phyloP scores from a whole-genome alignment of 1,140 invertebrate species.

The Palaemon carinicauda region DNA sequence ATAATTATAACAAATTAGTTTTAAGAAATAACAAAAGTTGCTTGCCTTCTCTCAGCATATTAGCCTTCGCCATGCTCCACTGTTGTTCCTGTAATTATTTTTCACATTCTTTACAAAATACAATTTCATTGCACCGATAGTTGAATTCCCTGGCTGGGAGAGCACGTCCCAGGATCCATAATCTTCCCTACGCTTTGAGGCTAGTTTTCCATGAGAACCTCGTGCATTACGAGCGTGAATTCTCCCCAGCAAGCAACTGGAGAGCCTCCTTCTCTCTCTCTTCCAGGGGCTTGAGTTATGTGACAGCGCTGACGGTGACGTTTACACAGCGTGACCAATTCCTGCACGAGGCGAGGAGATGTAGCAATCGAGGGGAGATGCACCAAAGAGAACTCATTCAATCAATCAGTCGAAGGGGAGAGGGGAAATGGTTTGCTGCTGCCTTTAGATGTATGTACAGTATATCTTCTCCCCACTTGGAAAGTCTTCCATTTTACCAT shows the following conservation, averaged over 20 bases:
- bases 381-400: neutral
- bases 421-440: neutral
- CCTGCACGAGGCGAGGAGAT: neutral
- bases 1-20: no score
- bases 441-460: no score
- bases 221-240: neutral
- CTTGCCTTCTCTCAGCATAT: no score
- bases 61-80: neutral
- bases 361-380: no score
- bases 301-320: neutral
- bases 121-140: no score
- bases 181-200: no score
- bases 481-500: no score
- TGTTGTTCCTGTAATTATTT: neutral
- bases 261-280: neutral
- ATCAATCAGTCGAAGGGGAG: neutral
- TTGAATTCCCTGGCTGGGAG: no score
- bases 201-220: neutral
- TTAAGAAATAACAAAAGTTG: no score
- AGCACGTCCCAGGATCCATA: no score
- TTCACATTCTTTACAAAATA: neutral
- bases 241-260: neutral
- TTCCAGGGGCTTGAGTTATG: neutral
- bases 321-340: constrained; percentile 21
- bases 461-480: no score